Conservation (phyloP, 2,888 invertebrate species). For the Globia sparganii region DNA sequence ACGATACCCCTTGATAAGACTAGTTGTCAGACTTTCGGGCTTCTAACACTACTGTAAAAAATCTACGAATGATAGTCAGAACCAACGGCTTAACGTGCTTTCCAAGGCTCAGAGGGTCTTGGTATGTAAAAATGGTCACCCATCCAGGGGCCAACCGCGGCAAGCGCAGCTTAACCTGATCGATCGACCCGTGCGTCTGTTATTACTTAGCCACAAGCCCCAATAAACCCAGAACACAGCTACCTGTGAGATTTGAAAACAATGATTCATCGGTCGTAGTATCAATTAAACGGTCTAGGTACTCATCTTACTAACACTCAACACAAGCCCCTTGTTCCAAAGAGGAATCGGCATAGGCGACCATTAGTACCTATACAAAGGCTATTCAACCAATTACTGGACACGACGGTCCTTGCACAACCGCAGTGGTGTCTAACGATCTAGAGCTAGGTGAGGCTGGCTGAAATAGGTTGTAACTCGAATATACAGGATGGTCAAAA, state of each 20-base stretch:
- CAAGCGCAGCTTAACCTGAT: too few relatives aligned
- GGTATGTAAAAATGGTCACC: too few relatives aligned
- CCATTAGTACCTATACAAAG: constrained; percentile 46
- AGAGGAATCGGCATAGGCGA: constrained; percentile 14
- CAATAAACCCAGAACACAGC: background rate
- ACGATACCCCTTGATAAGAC: too few relatives aligned
- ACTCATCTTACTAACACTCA: constrained; percentile 15
- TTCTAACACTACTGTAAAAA: too few relatives aligned
- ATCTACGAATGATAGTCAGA: too few relatives aligned
- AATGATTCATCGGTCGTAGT: background rate
- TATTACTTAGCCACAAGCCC: too few relatives aligned
- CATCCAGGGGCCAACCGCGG: too few relatives aligned
- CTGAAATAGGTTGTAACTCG: background rate
- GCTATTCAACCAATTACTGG: constrained; percentile 49
- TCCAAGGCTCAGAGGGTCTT: too few relatives aligned
- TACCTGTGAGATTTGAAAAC: background rate
- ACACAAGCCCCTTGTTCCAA: background rate
- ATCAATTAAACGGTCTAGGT: background rate
- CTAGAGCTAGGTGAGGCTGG: background rate
- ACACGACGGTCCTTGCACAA: constrained; percentile 12
- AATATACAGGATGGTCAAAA: too few relatives aligned
- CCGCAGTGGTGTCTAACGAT: constrained; percentile 43
- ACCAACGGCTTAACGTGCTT: too few relatives aligned
- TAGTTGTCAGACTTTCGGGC: too few relatives aligned
- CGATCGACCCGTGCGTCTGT: too few relatives aligned